Evolutionary conservation across 2,113 vertebrate genomes (phyloP).

Genomic region (Macrotus californicus): DNA sequence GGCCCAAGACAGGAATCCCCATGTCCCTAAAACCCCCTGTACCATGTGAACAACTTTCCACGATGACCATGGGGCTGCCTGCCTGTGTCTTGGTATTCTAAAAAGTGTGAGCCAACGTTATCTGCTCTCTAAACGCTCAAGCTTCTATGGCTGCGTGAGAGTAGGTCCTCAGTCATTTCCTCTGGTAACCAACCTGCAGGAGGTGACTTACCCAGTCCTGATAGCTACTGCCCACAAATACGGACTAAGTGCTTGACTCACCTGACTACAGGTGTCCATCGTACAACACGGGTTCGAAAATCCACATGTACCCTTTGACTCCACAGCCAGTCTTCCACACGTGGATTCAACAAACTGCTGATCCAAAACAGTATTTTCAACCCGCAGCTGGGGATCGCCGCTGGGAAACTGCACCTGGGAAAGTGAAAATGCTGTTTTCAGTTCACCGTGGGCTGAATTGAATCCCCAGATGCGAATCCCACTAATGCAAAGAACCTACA

Average conservation of each 20-base stretch:
- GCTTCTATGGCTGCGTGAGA: not conserved
- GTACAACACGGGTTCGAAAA: not conserved
- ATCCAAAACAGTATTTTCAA: not conserved
- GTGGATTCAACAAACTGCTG: too few relatives aligned
- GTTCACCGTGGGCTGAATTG: not conserved
- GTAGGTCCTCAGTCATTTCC: not conserved
- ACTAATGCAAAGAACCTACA: not conserved
- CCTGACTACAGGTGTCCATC: not conserved
- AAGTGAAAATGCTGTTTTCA: not conserved
- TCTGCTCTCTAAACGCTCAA: not conserved
- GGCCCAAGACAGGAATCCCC: not conserved
- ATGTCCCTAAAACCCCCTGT: not conserved
- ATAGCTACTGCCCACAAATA: not conserved
- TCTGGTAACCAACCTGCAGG: too few relatives aligned
- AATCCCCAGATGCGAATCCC: not conserved
- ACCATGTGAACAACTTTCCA: not conserved
- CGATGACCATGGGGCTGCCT: not conserved
- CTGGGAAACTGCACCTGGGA: not conserved
- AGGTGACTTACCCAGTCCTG: too few relatives aligned
- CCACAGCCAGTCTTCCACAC: not conserved
- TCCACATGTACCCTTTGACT: not conserved
- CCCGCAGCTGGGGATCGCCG: not conserved
- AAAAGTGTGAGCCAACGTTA: not conserved
- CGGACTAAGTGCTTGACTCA: not conserved
- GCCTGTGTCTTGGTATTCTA: not conserved